Percentiles rank a stretch among this genome's conserved stretches.
Conservation (phyloP, 2,113 vertebrate species). For the Etheostoma cragini region DNA sequence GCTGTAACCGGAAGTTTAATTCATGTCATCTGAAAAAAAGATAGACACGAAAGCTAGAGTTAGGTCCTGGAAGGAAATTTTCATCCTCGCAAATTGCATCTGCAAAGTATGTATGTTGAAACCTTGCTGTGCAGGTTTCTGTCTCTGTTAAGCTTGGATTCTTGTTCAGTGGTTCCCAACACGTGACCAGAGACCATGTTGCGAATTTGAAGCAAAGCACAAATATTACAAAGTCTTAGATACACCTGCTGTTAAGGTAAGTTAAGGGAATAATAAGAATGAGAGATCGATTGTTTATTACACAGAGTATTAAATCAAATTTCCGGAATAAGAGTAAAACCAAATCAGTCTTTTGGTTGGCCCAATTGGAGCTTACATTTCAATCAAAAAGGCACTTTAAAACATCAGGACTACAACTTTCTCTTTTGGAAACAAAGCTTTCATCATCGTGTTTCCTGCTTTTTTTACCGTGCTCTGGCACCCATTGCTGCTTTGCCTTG, state of each 20-base stretch:
- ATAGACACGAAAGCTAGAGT: background rate
- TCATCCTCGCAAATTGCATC: conserved; percentile 1
- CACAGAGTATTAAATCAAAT: background rate
- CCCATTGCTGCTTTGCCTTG: conserved; percentile 92
- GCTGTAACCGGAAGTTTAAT: conserved; percentile 17
- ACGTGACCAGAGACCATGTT: background rate
- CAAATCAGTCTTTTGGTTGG: background rate
- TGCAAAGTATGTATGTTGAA: background rate
- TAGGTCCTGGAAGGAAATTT: background rate
- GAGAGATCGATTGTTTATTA: background rate
- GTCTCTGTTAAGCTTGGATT: background rate
- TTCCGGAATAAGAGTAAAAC: background rate
- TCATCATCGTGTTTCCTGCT: conserved; percentile 11
- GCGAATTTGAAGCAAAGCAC: background rate
- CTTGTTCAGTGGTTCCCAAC: background rate
- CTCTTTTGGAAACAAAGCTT: background rate
- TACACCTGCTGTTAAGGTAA: background rate
- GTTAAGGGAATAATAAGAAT: background rate
- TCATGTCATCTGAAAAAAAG: conserved; percentile 5
- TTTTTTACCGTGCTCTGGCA: conserved; percentile 81
- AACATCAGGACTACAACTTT: background rate
- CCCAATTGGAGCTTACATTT: background rate
- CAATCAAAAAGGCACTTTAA: background rate
- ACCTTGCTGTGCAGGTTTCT: background rate
- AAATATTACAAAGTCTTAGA: background rate